Base-by-base conservation (phyloP, 2,113 vertebrate genomes). In the Cyprinodon tularosa region DNA sequence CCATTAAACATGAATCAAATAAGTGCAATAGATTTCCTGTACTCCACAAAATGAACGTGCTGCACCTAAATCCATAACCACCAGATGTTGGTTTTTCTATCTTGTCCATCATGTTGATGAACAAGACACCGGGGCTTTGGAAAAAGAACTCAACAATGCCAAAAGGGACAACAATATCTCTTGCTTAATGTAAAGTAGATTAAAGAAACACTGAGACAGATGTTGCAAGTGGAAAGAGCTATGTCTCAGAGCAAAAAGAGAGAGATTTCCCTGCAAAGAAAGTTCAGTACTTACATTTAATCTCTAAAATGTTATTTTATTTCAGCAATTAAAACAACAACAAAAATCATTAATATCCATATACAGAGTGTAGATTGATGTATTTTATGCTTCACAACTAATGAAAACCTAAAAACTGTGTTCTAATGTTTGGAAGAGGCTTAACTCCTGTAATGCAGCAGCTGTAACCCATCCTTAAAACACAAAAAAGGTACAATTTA, bases 41-140 rank as follows among this genome's bases (percentile, higher is more conserved):
- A 1, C 22, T 71, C 13, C 22, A 44, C 48, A 15, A 64, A 80
- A 66, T n/a, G 37, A 71, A 45, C 22, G n/a, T 75, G 65, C 47
- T 67, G 67, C 22, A 12, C 12, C 36, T 61, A 37, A 14, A 22
- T 47, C 57, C 44, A 64, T 20, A 29, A 63, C 36, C 3, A 44
- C 14, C 17, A 12, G 37, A 20, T 15, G 12, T 53, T 37, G 47
- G 17, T 57, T 68, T 69, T 29, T 39, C 37, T 68, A 44, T 60
- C 61, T 17, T 45, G 50, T 74, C 42, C 72, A 10, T 74, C 57
- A 76, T 71, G 12, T 74, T 63, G 40, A 78, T 78, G 37, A 78
- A 82, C 17, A 40, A 64, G 37, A 39, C 53, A 67, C 5, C 39
- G 48, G 66, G 38, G 42, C 68, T 72, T n/a, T 13, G 68, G 66